phyloP scores from a whole-genome alignment of 2,888 invertebrate species.

The Tupiocoris notatus region DNA sequence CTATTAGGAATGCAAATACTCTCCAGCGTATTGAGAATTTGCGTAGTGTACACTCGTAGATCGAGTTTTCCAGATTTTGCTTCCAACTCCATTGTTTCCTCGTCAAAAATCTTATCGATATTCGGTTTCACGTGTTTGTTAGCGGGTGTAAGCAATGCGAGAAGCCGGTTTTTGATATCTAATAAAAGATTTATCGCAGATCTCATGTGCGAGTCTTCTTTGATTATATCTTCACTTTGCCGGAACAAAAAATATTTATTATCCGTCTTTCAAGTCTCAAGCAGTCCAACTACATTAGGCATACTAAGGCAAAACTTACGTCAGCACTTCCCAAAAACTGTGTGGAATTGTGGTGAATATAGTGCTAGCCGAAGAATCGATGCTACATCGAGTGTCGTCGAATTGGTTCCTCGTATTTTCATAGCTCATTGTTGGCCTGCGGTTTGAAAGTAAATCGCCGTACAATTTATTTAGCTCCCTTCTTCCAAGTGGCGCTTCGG shows the following conservation, averaged over 20 bases:
- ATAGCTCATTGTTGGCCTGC: neutral
- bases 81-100: neutral
- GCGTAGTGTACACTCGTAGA: neutral
- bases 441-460: no score
- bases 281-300: no score
- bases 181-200: neutral
- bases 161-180: neutral
- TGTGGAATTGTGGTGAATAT: neutral
- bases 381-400: neutral
- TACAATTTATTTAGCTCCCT: no score
- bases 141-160: neutral
- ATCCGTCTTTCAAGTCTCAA: no score
- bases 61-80: neutral
- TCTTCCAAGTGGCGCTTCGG: no score
- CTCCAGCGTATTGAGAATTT: neutral
- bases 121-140: neutral
- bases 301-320: no score
- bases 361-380: neutral
- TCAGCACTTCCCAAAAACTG: neutral
- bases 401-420: neutral
- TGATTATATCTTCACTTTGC: neutral
- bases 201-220: neutral
- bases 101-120: neutral
- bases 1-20: neutral
- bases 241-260: no score